phyloP scores from a whole-genome alignment of 2,797 vertebrate species.

The Crocidura indochinensis region DNA sequence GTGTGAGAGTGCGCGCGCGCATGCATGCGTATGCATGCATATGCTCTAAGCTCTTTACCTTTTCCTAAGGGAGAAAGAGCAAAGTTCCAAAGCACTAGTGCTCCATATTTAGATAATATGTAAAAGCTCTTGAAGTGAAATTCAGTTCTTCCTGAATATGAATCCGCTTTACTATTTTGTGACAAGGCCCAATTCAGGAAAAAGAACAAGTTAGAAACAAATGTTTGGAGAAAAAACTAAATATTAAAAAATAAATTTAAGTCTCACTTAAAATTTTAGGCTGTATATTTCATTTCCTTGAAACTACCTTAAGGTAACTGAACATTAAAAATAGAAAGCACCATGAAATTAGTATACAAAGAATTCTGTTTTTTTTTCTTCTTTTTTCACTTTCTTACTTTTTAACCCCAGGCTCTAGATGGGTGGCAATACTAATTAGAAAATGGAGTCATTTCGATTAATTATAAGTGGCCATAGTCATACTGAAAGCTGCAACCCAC shows the following conservation, averaged over 20 bases:
- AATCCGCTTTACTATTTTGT: not conserved
- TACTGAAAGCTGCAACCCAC: not conserved
- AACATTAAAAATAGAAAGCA: conserved; percentile 63
- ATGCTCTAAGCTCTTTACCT: not conserved
- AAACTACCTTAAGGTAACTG: conserved; percentile 45
- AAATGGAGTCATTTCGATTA: conserved; percentile 72
- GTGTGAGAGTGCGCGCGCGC: not conserved
- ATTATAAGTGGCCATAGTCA: conserved; percentile 52
- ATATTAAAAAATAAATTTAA: conserved; percentile 63
- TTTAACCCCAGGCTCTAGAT: conserved; percentile 72
- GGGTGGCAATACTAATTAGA: conserved; percentile 45
- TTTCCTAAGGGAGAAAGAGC: not conserved
- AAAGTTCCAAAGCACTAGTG: not conserved
- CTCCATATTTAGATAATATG: not conserved
- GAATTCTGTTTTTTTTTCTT: not conserved
- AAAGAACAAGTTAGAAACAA: conserved; percentile 36
- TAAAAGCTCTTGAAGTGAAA: conserved; percentile 25
- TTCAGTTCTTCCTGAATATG: not conserved
- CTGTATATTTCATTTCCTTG: conserved; percentile 62
- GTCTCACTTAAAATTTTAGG: conserved; percentile 34
- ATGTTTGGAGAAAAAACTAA: conserved; percentile 69
- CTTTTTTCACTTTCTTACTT: not conserved
- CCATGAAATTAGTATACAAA: not conserved
- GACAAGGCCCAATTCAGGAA: conserved; percentile 15
- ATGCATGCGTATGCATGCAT: not conserved